Percentiles rank a stretch among this genome's conserved stretches.
Conservation (phyloP, 2,797 vertebrate genomes). For the Mormyrus proboscirostris region DNA sequence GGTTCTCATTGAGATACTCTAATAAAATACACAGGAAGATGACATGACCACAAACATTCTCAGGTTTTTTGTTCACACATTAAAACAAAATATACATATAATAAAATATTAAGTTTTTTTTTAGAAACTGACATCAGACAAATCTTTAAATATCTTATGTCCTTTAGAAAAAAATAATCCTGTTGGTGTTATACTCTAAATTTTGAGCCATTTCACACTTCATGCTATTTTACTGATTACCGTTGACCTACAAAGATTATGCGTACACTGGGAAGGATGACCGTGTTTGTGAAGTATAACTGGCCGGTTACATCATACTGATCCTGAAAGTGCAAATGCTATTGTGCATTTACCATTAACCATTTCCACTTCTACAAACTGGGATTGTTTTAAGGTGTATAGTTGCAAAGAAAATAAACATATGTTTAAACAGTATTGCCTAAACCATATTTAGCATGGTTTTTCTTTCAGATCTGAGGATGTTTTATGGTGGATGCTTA, state of each 20-base stretch:
- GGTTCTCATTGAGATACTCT: not conserved
- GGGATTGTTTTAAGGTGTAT: not conserved
- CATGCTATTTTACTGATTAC: not conserved
- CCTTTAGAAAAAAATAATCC: not conserved
- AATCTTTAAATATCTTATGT: not conserved
- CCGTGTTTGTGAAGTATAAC: not conserved
- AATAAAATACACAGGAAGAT: not conserved
- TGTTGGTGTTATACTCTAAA: not conserved
- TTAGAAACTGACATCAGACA: not conserved
- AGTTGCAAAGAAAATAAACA: not conserved
- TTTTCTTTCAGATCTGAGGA: not conserved
- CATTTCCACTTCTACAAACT: not conserved
- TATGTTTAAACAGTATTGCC: not conserved
- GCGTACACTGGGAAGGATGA: not conserved
- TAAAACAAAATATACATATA: not conserved
- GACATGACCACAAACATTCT: not conserved
- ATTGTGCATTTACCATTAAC: not conserved
- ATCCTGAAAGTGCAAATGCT: not conserved
- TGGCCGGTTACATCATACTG: not conserved
- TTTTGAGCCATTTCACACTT: not conserved
- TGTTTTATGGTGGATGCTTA: not conserved
- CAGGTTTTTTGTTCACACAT: not conserved
- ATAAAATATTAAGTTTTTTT: not conserved
- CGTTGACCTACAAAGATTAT: not conserved
- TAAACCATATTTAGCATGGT: not conserved